Conservation (phyloP, 2,113 vertebrate species). For the Albula glossodonta region DNA sequence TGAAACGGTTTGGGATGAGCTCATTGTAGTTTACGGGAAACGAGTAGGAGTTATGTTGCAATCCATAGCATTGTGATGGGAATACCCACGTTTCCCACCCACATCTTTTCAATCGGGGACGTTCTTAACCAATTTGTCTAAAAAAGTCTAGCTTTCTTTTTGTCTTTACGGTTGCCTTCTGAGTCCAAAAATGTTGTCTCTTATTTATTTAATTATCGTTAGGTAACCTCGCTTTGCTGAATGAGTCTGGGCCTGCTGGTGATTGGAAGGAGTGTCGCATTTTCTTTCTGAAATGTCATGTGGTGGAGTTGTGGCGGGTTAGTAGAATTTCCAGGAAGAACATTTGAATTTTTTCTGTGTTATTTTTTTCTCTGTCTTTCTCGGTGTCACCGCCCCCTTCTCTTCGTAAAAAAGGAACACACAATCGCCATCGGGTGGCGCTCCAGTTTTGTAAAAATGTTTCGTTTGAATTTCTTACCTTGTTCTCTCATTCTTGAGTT, state of each 20-base stretch:
- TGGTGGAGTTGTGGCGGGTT: constrained; percentile 78
- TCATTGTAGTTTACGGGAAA: constrained; percentile 66
- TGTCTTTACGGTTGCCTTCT: constrained; percentile 9
- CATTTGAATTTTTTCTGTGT: constrained; percentile 67
- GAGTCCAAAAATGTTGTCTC: background rate
- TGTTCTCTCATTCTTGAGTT: background rate
- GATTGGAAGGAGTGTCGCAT: constrained; percentile 52
- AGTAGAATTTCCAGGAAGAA: constrained; percentile 73
- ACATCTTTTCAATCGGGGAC: background rate
- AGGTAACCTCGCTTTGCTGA: constrained; percentile 5
- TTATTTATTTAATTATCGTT: constrained; percentile 12
- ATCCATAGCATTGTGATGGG: constrained; percentile 36
- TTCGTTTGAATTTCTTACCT: background rate
- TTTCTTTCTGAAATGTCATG: constrained; percentile 70
- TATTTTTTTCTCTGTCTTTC: constrained; percentile 31
- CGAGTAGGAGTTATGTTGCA: constrained; percentile 62
- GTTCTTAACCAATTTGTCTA: background rate
- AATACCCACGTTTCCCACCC: constrained; percentile 11
- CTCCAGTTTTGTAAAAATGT: background rate
- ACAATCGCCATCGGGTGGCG: constrained; percentile 48
- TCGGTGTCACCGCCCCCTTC: constrained; percentile 38
- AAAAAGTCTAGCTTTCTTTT: background rate
- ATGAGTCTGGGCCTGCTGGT: constrained; percentile 35
- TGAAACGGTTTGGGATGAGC: constrained; percentile 54
- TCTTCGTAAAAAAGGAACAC: background rate